Evolutionary conservation across 1,140 invertebrate species (phyloP).

Genomic region (Rhyzopertha dominica): DNA sequence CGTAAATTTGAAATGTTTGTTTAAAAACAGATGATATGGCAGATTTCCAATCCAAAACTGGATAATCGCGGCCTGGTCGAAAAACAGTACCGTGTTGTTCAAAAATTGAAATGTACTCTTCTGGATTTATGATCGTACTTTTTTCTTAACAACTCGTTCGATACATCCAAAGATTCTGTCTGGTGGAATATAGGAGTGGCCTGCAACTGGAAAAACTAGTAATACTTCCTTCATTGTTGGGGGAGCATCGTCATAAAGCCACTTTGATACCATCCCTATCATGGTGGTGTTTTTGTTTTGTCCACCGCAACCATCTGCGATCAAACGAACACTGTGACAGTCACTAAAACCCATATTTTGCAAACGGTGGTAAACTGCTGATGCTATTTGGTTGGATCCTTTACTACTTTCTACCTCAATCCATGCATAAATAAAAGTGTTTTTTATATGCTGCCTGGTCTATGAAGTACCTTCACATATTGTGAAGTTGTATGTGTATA

Average conservation of each 20-base stretch:
- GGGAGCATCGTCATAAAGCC: constrained; percentile 19
- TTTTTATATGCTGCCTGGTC: too few species aligned
- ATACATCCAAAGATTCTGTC: constrained; percentile 13
- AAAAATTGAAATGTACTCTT: too few species aligned
- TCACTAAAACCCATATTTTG: constrained; percentile 6
- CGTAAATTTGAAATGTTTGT: too few species aligned
- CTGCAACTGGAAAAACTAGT: constrained; percentile 30
- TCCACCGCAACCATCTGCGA: constrained; percentile 31
- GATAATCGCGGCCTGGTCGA: too few species aligned
- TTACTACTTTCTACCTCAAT: constrained; percentile 23
- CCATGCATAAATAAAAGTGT: constrained; percentile 25
- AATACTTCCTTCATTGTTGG: constrained; percentile 20
- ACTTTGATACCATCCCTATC: constrained; percentile 21
- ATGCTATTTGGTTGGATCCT: constrained; percentile 28
- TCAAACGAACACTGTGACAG: constrained; percentile 19
- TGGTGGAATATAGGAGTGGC: constrained; percentile 25
- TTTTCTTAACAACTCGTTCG: constrained; percentile 3
- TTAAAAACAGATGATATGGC: too few species aligned
- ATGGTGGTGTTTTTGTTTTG: constrained; percentile 33
- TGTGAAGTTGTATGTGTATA: constrained; percentile 35
- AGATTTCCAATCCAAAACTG: too few species aligned
- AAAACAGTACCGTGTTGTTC: too few species aligned
- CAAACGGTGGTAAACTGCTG: constrained; percentile 19
- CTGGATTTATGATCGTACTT: too few species aligned
- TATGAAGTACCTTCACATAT: too few species aligned